These are phyloP conservation scores for Pseudochaenichthys georgianus DNA, from an alignment of 2,797 vertebrate genomes.

Conservation along the genomic window DNA sequence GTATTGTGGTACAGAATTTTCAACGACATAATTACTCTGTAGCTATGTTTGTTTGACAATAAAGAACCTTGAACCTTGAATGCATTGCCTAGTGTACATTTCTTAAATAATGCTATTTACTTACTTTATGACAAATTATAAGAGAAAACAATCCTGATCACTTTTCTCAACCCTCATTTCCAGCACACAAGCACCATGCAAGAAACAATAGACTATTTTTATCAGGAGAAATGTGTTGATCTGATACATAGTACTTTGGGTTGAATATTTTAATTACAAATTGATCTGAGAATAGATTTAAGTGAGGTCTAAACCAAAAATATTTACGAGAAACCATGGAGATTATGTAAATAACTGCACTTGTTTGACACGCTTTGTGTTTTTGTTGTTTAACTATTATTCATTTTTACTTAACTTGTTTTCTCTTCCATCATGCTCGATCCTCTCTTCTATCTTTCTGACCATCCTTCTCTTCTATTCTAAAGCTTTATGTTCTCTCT, in stretches of 20 bases:
- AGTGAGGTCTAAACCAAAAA: slow-evolving; percentile 47
- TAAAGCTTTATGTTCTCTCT: slow-evolving; percentile 59
- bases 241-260: slow-evolving; percentile 19
- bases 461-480: slow-evolving; percentile 61
- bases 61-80: too few species aligned
- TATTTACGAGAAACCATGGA: slow-evolving; percentile 45
- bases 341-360: slow-evolving; percentile 58
- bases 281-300: slow-evolving; percentile 63
- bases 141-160: background rate
- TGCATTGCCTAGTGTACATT: background rate
- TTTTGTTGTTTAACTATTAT: slow-evolving; percentile 30
- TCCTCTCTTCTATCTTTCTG: slow-evolving; percentile 34
- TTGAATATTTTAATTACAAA: slow-evolving; percentile 68
- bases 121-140: slow-evolving; percentile 17
- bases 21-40: too few species aligned
- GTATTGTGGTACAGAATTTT: too few species aligned
- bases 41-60: too few species aligned
- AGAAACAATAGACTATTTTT: slow-evolving; percentile 14
- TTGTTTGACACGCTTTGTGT: slow-evolving; percentile 47
- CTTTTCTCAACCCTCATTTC: slow-evolving; percentile 17
- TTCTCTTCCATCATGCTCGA: slow-evolving; percentile 19
- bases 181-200: background rate
- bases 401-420: slow-evolving; percentile 34
- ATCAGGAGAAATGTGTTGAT: slow-evolving; percentile 13
- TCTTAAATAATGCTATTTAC: background rate